Base-by-base conservation (phyloP, 2,113 vertebrate genomes). In the Argyrosomus japonicus region DNA sequence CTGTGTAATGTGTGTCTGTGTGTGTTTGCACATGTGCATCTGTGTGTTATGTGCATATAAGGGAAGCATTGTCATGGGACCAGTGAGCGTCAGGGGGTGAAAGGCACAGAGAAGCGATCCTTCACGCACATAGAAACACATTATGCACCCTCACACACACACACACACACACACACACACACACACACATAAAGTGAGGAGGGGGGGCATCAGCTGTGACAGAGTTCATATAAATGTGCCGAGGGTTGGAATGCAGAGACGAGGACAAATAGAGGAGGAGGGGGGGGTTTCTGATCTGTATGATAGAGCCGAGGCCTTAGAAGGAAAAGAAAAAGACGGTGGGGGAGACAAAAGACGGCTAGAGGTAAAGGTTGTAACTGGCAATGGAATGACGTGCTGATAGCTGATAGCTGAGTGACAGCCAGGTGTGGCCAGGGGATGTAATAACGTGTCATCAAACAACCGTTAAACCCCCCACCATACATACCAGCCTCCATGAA, bases 11-110 rank as follows among this genome's bases (percentile, higher is more conserved):
- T 77, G 47, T 8, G 54, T 78, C 64, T 58, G 29, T 62, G 56
- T 79, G 64, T 71, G 54, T 56, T 75, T 76, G 76, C 79, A 87
- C 87, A 84, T 86, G 88, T 91, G 81, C 54, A 29, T 76, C 72
- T 84, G 86, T 88, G 84, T 79, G 82, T 78, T 83, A 68, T 90
- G 83, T 86, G 87, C 68, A 80, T 87, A 92, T 91, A 94, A 93
- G 86, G 88, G 84, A 84, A 85, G 86, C 89, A 92, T 93, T 95
- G 94, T 95, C 87, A 88, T 81, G 86, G 86, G 89, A 90, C 79
- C 80, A 88, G 82, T 13, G 65, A 87, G 87, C 48, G 54, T 87
- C 70, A 82, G 78, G 89, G 85, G 79, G 87, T 81, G 86, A 87
- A 87, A 90, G 88, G 87, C 92, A 87, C 92, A 88, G 76, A 88